Percentiles rank a stretch among this genome's conserved stretches.
Evolutionary conservation across 2,888 invertebrate species (phyloP).

Genomic region (Acleris literana): DNA sequence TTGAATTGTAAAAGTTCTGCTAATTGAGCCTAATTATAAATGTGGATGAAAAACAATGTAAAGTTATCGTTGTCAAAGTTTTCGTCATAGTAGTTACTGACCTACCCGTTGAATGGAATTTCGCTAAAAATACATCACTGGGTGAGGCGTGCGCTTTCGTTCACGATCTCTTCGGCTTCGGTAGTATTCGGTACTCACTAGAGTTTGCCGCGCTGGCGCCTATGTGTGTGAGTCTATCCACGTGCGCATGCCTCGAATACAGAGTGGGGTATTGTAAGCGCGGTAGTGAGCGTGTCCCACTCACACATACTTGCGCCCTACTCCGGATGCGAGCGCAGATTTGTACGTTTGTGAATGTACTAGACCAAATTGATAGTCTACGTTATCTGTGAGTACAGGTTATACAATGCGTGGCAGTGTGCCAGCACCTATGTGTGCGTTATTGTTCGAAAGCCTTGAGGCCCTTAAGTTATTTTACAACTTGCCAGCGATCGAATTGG

Average conservation of each 20-base stretch:
- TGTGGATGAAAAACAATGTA: not conserved
- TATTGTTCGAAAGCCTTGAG: constrained; percentile 59
- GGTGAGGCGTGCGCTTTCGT: constrained; percentile 72
- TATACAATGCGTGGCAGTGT: constrained; percentile 57
- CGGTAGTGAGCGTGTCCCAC: constrained; percentile 60
- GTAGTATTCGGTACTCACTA: constrained; percentile 58
- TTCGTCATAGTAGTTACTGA: constrained; percentile 77
- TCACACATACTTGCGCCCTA: constrained; percentile 61
- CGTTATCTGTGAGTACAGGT: constrained; percentile 57
- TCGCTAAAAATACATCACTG: constrained; percentile 71
- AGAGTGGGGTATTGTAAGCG: constrained; percentile 56
- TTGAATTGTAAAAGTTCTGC: not conserved
- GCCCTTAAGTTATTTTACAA: constrained; percentile 74
- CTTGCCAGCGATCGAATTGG: constrained; percentile 66
- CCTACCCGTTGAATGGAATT: constrained; percentile 73
- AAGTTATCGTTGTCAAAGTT: constrained; percentile 48
- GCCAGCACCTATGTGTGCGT: constrained; percentile 47
- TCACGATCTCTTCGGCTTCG: constrained; percentile 62
- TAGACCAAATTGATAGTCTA: constrained; percentile 75
- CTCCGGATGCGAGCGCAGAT: constrained; percentile 80
- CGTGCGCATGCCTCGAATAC: constrained; percentile 49
- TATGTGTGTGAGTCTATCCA: constrained; percentile 43
- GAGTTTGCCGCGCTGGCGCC: constrained; percentile 50
- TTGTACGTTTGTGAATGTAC: constrained; percentile 73
- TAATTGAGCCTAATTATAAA: constrained; percentile 7